Percentiles rank a stretch among this genome's conserved stretches.
Conservation (phyloP, 1,140 invertebrate species). For the Coptotermes formosanus region DNA sequence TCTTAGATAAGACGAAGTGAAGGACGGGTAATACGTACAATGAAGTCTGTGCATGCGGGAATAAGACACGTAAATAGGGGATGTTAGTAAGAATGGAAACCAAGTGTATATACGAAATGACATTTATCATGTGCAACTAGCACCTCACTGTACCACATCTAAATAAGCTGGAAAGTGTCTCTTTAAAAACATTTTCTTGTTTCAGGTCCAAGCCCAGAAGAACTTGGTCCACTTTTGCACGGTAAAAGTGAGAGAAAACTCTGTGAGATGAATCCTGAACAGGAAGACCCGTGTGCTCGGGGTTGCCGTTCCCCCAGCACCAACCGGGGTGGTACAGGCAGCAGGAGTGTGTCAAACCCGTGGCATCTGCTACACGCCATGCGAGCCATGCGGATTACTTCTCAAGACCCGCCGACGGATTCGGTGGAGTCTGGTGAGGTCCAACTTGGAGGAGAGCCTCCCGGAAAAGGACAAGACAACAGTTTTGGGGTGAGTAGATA, state of each 20-base stretch:
- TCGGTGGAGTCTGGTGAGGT: no score
- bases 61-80: no score
- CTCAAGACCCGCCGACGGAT: neutral
- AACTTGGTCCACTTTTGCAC: neutral
- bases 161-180: no score
- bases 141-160: no score
- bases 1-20: no score
- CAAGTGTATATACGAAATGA: no score
- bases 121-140: no score
- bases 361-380: neutral
- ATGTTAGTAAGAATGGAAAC: no score
- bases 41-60: no score
- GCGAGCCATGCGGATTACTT: slow-evolving; percentile 3
- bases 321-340: neutral
- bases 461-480: neutral
- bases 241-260: neutral
- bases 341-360: neutral
- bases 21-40: no score
- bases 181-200: neutral
- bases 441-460: neutral
- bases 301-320: neutral
- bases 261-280: neutral
- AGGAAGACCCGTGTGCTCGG: neutral
- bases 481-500: neutral
- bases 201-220: neutral